Evolutionary conservation across 2,797 vertebrate species (phyloP).

Genomic region (Tokudaia tokunoshimensis): DNA sequence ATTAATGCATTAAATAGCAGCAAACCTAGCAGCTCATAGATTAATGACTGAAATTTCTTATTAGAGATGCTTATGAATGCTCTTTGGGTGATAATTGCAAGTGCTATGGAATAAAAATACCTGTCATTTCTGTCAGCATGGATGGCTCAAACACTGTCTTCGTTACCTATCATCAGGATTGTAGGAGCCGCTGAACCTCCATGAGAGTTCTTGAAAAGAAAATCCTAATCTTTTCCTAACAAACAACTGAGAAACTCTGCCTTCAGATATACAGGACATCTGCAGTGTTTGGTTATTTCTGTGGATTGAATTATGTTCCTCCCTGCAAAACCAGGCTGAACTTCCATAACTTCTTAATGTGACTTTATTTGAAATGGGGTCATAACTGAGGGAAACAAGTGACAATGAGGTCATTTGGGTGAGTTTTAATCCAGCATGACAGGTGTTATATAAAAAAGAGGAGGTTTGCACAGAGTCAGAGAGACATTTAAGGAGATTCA

Average conservation of each 20-base stretch:
- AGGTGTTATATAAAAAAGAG: background rate
- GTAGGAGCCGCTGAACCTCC: background rate
- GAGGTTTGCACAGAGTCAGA: background rate
- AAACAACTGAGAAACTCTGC: background rate
- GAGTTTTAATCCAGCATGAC: background rate
- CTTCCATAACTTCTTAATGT: background rate
- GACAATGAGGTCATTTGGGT: slow-evolving; percentile 20
- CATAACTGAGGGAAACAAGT: background rate
- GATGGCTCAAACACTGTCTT: background rate
- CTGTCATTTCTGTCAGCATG: background rate
- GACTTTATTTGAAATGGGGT: background rate
- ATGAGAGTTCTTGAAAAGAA: slow-evolving; percentile 23
- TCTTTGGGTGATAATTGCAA: background rate
- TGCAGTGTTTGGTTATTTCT: background rate
- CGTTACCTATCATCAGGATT: background rate
- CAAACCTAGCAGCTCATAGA: background rate
- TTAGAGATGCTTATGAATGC: background rate
- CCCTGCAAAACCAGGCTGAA: background rate
- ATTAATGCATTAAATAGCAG: slow-evolving; percentile 3
- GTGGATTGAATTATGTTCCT: background rate
- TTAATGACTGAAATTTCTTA: slow-evolving; percentile 13
- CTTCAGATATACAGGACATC: slow-evolving; percentile 13
- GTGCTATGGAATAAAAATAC: slow-evolving; percentile 15
- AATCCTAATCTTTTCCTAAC: background rate
- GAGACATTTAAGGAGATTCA: background rate